Conservation (phyloP, 92 coral and sea anemone genomes). For the Hydrozoanthus gracilis region DNA sequence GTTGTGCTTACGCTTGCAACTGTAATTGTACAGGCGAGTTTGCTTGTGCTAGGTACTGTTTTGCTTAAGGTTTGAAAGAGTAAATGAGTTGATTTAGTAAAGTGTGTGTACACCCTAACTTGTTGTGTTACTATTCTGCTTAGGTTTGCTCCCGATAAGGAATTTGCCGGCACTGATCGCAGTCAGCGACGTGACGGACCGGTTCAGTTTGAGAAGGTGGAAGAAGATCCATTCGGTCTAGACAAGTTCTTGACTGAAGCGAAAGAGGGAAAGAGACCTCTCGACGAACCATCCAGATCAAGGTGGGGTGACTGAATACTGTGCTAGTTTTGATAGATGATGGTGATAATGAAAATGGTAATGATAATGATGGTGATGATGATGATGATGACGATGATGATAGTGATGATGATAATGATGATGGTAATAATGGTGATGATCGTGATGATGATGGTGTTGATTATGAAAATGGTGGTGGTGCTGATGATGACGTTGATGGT, state of each 20-base stretch:
- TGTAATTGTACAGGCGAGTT: no score
- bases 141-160: slow-evolving; percentile 95
- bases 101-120: no score
- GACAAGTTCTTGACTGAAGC: slow-evolving; percentile 99
- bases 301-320: slow-evolving; percentile 34
- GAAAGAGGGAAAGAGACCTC: slow-evolving; percentile 93
- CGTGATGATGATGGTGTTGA: no score
- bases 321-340: not conserved
- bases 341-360: not conserved
- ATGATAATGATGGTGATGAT: not conserved
- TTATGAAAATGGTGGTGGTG: no score
- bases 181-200: slow-evolving; percentile 98
- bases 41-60: no score
- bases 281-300: slow-evolving; percentile 91
- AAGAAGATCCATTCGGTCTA: slow-evolving; percentile 96
- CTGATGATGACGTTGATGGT: no score
- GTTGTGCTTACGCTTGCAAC: no score
- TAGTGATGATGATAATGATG: no score
- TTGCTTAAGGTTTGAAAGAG: no score
- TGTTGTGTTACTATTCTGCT: not conserved
- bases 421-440: no score
- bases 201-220: slow-evolving; percentile 97
- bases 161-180: slow-evolving; percentile 97
- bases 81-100: no score
- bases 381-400: no score